phyloP scores from a whole-genome alignment of 2,888 invertebrate genomes.

The Ornithoptera priamus region DNA sequence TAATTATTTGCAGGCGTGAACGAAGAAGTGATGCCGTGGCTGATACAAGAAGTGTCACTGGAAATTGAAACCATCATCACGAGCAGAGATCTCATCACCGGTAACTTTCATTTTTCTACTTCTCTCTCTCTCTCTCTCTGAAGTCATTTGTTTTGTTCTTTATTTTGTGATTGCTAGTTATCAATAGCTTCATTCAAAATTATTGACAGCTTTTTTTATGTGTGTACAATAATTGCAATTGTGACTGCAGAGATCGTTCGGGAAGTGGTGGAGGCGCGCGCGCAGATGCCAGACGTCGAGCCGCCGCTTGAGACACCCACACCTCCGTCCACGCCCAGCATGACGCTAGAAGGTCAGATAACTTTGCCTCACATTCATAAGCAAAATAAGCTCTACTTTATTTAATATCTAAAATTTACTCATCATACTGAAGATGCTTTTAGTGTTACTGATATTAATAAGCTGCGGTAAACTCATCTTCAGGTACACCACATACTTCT shows the following conservation, averaged over 20 bases:
- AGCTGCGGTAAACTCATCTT: too few relatives aligned
- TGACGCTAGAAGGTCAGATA: constrained; percentile 19
- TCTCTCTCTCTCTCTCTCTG: background rate
- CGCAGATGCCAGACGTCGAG: constrained; percentile 62
- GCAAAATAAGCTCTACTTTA: too few relatives aligned
- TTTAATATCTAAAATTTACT: too few relatives aligned
- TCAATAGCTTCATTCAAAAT: background rate
- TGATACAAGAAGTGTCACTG: constrained; percentile 88
- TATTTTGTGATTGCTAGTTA: background rate
- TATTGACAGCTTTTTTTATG: background rate
- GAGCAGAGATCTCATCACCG: constrained; percentile 89
- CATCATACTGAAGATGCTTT: too few relatives aligned
- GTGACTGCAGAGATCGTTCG: constrained; percentile 83
- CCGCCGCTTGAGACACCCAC: constrained; percentile 44
- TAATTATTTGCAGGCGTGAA: constrained; percentile 80
- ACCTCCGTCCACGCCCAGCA: constrained; percentile 42
- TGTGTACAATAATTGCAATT: background rate
- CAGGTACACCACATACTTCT: too few relatives aligned
- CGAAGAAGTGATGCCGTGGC: constrained; percentile 92
- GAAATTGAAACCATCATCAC: constrained; percentile 91
- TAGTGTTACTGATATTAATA: too few relatives aligned
- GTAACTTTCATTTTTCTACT: constrained; percentile 54
- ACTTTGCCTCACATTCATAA: too few relatives aligned
- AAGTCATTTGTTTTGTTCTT: background rate
- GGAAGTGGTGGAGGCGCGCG: constrained; percentile 88